These are phyloP conservation scores for Aplidium turbinatum DNA, from an alignment of 23 tunicate species.

Conservation along the genomic window DNA sequence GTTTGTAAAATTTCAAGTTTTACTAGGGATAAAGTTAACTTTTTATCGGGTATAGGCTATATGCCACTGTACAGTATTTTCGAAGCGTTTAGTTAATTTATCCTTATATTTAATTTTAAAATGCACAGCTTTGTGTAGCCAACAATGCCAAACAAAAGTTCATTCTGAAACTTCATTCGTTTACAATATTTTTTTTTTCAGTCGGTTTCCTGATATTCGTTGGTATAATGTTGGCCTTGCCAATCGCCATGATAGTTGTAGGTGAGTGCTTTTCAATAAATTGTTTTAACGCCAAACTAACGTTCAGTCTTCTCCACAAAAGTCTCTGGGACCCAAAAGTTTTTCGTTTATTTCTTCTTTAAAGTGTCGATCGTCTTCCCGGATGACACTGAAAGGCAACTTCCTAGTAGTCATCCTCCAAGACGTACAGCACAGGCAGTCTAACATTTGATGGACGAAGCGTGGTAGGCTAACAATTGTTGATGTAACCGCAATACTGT, in stretches of 20 bases:
- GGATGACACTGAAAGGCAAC: too few relatives aligned
- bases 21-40: background rate
- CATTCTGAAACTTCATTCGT: background rate
- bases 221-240: slow-evolving; percentile 60
- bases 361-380: too few relatives aligned
- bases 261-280: slow-evolving; percentile 45
- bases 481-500: too few relatives aligned
- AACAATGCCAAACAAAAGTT: background rate
- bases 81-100: background rate
- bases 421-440: too few relatives aligned
- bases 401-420: too few relatives aligned
- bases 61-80: background rate
- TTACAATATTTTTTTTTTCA: slow-evolving; percentile 23
- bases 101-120: background rate
- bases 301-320: too few relatives aligned
- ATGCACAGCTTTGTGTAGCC: background rate
- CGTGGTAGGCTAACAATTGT: too few relatives aligned
- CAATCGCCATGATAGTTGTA: slow-evolving; percentile 78
- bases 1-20: background rate
- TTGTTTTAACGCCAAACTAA: too few relatives aligned
- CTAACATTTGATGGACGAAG: too few relatives aligned
- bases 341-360: too few relatives aligned
- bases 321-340: too few relatives aligned
- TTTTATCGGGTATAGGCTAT: background rate
- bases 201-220: slow-evolving; percentile 81